A percentile compares a stretch with the other conserved stretches of the same genome.
Evolutionary conservation across 2,888 invertebrate genomes (phyloP).

Genomic region (Andrena praecox): DNA sequence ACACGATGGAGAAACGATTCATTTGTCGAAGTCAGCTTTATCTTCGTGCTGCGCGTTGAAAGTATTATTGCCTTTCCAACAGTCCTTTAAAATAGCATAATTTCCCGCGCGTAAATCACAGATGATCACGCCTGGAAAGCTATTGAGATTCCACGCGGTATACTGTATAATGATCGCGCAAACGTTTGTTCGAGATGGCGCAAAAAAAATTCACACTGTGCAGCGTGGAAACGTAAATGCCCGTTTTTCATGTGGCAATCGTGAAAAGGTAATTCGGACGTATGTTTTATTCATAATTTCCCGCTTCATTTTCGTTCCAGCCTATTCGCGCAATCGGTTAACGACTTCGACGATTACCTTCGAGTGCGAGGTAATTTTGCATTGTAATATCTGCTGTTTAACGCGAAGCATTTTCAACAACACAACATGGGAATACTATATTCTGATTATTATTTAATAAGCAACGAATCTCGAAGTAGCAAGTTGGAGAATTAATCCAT

Average conservation of each 20-base stretch:
- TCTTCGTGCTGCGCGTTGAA: no score
- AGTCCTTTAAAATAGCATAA: constrained; percentile 1
- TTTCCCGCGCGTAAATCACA: constrained; percentile 2
- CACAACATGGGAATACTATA: not conserved
- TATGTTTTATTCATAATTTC: constrained; percentile 51
- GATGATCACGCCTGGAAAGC: constrained; percentile 30
- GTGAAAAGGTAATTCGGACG: constrained; percentile 48
- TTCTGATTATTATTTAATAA: not conserved
- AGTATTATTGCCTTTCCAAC: constrained; percentile 20
- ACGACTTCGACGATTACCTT: constrained; percentile 37
- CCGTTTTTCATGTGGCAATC: constrained; percentile 47
- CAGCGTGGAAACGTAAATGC: constrained; percentile 22
- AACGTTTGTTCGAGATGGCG: constrained; percentile 27
- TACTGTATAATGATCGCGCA: constrained; percentile 26
- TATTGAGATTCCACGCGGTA: constrained; percentile 17
- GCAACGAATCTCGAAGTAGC: not conserved
- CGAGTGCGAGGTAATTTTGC: constrained; percentile 9
- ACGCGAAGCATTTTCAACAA: constrained; percentile 3
- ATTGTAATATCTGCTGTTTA: constrained; percentile 41
- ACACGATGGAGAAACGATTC: not conserved
- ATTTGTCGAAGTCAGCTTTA: not conserved
- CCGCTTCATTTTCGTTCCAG: constrained; percentile 34
- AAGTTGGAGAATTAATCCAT: not conserved
- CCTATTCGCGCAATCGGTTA: constrained; percentile 46
- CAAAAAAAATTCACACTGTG: constrained; percentile 25